phyloP scores from a whole-genome alignment of 2,113 vertebrate species.

The Pungitius pungitius region DNA sequence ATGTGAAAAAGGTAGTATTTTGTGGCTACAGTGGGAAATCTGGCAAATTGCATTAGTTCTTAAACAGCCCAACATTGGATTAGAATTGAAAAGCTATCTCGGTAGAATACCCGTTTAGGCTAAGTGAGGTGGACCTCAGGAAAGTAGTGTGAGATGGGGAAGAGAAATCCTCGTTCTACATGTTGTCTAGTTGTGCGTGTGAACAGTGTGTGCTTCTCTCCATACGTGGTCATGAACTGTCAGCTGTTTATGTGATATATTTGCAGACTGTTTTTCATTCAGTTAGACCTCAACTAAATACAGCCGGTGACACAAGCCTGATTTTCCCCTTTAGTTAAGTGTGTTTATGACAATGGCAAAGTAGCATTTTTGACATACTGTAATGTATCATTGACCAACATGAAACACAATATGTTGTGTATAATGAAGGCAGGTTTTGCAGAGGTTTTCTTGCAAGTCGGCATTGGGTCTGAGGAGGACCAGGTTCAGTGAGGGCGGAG shows the following conservation, averaged over 20 bases:
- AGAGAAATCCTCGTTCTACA: background rate
- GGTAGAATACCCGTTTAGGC: background rate
- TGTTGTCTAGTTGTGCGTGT: background rate
- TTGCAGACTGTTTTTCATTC: too few species aligned
- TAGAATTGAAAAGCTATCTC: background rate
- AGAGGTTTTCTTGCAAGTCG: slow-evolving; percentile 50
- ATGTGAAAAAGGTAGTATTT: background rate
- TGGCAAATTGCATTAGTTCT: background rate
- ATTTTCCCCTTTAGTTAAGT: background rate
- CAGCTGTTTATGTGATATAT: background rate
- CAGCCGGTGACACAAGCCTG: slow-evolving; percentile 12
- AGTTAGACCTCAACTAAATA: background rate
- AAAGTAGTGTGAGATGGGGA: background rate
- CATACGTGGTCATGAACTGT: background rate
- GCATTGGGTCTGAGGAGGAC: slow-evolving; percentile 47
- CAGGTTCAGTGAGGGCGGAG: slow-evolving; percentile 73
- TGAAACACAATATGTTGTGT: background rate
- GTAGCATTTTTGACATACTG: background rate
- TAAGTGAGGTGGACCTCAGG: background rate
- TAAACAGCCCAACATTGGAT: background rate
- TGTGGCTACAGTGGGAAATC: background rate
- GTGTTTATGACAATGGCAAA: background rate
- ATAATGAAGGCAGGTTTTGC: slow-evolving; percentile 21
- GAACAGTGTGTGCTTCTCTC: background rate
- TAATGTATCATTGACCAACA: background rate